Base-by-base conservation (phyloP, 2,888 invertebrate genomes). In the Nycteola revayana region DNA sequence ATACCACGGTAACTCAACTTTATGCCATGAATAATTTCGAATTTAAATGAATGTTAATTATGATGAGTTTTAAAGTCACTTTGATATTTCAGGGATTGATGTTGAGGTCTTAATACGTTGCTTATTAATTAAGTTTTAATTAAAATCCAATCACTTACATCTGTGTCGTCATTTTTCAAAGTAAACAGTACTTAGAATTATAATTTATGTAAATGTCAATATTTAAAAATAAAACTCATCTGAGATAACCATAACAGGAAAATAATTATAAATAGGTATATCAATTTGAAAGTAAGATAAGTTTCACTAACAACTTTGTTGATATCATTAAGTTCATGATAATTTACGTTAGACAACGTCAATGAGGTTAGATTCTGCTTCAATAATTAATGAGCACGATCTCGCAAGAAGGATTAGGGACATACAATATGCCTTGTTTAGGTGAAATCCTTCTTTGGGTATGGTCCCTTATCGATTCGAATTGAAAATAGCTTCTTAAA, bases 21-120 rank as follows among this genome's bases (percentile, higher is more conserved):
- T 77, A 70, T 69, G 74, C 67, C 55, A 75, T 81, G 85, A 84
- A 84, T 86, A 83, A 85, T 83, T 76, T 75, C 73, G 69, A 78
- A 81, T 84, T 81, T 78, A 77, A 83, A 86, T 85, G 69, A 79
- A 85, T 80, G 80, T 78, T 84, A 86, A 86, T 84, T 79, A 78
- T 75, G 72, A 77, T 73, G 75, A 80, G 75, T 80, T 78, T 78
- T 76, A 76, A 76, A 75, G 70, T 75, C 64, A 60, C 63, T 64
- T 50, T 65, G 63, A 67, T 69, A 68, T 68, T 57, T 60, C 42
- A 37, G 54, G 57, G 64, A 70, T 69, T 70, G 62, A 60, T 69
- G 58, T 53, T 46, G 42, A 51, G 38, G 42, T 42, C 46, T 40
- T 49, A 63, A 53, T 51, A 46, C 30, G 14, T 21, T 28, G 11